Evolutionary conservation across 2,797 vertebrate genomes (phyloP).

Genomic region (Gymnodraco acuticeps): DNA sequence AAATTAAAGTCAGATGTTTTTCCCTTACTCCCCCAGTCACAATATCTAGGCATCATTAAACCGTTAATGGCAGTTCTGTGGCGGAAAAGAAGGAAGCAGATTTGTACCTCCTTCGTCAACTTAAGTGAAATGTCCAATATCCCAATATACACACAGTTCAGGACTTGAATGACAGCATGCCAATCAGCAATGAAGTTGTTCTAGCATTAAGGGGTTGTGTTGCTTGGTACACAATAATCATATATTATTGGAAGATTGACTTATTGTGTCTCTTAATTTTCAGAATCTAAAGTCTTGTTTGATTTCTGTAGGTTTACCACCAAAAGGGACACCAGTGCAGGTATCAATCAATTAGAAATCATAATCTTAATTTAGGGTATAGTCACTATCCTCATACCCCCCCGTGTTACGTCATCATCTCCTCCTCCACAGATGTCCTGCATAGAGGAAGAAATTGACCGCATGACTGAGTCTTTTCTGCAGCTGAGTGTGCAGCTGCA

Average conservation of each 20-base stretch:
- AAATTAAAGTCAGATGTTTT: slow-evolving; percentile 3
- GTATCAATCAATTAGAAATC: slow-evolving; percentile 38
- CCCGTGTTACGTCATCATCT: neutral
- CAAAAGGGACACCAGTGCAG: slow-evolving; percentile 71
- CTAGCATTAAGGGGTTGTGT: neutral
- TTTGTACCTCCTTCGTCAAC: slow-evolving; percentile 25
- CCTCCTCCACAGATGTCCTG: slow-evolving; percentile 65
- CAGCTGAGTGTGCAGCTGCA: slow-evolving; percentile 82
- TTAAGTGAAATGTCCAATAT: slow-evolving; percentile 35
- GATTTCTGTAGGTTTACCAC: slow-evolving; percentile 55
- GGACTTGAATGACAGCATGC: slow-evolving; percentile 19
- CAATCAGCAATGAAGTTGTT: slow-evolving; percentile 25
- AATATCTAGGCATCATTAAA: slow-evolving; percentile 28
- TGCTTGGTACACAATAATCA: slow-evolving; percentile 5
- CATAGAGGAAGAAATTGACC: slow-evolving; percentile 85
- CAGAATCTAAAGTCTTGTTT: slow-evolving; percentile 18
- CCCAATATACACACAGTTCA: slow-evolving; percentile 10
- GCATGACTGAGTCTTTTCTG: slow-evolving; percentile 86
- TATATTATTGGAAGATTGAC: neutral
- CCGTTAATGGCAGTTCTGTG: neutral
- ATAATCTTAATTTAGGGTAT: neutral
- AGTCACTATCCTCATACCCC: neutral
- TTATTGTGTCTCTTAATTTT: neutral
- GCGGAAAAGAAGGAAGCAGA: slow-evolving; percentile 10
- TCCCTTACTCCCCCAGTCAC: neutral